phyloP scores from a whole-genome alignment of 2,113 vertebrate genomes.

The Myrmecophaga tridactyla region DNA sequence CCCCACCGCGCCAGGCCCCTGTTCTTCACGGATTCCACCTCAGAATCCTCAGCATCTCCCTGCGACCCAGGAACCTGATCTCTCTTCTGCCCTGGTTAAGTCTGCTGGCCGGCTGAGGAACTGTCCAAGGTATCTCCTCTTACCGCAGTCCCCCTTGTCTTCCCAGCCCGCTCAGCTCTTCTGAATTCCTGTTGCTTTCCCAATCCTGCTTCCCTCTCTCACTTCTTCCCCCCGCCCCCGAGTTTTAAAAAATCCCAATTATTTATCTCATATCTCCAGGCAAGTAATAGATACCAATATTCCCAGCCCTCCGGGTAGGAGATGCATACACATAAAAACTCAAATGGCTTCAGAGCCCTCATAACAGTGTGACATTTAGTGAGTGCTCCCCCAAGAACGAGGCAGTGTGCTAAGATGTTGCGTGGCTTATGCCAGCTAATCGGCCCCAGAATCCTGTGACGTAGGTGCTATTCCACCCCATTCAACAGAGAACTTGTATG shows the following conservation, averaged over 20 bases:
- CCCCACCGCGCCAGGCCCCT: not conserved
- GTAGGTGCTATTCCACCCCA: not conserved
- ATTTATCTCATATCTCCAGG: constrained; percentile 63
- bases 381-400: not conserved
- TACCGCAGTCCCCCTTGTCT: not conserved
- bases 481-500: not conserved
- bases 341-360: not conserved
- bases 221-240: not conserved
- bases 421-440: not conserved
- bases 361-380: not conserved
- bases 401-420: not conserved
- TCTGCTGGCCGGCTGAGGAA: not conserved
- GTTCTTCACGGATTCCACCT: not conserved
- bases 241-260: constrained; percentile 35
- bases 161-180: not conserved
- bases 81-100: not conserved
- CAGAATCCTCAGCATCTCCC: not conserved
- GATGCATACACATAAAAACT: not conserved
- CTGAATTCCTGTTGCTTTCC: not conserved
- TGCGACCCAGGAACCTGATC: not conserved
- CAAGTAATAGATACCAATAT: constrained; percentile 59
- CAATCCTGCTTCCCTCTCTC: not conserved
- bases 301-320: not conserved
- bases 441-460: not conserved
- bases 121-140: constrained; percentile 68